Evolutionary conservation across 2,888 invertebrate genomes (phyloP).

Genomic region (Himalopsyche anomala): DNA sequence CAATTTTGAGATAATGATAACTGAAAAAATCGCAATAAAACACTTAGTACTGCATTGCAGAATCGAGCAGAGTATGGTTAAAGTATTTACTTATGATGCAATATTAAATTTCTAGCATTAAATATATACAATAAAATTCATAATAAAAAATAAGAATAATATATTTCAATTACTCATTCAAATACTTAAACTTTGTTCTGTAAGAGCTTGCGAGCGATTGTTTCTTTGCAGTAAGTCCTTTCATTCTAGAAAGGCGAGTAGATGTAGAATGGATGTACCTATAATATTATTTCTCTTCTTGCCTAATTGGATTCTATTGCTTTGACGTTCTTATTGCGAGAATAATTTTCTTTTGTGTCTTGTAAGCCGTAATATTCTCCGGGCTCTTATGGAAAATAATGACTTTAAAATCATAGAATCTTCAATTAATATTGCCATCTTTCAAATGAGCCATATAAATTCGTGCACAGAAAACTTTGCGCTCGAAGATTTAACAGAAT

Average conservation of each 20-base stretch:
- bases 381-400: conserved; percentile 45
- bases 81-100: no score
- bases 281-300: conserved; percentile 34
- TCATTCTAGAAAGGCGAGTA: conserved; percentile 16
- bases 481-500: no score
- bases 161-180: not conserved
- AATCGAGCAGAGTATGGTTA: no score
- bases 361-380: conserved; percentile 48
- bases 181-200: not conserved
- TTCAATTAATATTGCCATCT: conserved; percentile 30
- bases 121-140: not conserved
- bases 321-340: conserved; percentile 55
- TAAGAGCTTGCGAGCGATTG: conserved; percentile 21
- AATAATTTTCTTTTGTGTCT: conserved; percentile 60
- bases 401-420: conserved; percentile 25
- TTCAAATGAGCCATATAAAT: conserved; percentile 27
- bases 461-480: no score
- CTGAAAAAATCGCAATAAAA: no score
- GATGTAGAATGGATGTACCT: not conserved
- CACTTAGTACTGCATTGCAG: no score
- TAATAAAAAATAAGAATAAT: not conserved
- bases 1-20: no score
- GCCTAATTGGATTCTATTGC: conserved; percentile 59
- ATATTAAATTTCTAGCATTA: no score
- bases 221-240: conserved; percentile 19